A percentile compares a stretch with the other conserved stretches of the same genome.
phyloP scores from a whole-genome alignment of 1,140 invertebrate species.

The Penaeus vannamei region DNA sequence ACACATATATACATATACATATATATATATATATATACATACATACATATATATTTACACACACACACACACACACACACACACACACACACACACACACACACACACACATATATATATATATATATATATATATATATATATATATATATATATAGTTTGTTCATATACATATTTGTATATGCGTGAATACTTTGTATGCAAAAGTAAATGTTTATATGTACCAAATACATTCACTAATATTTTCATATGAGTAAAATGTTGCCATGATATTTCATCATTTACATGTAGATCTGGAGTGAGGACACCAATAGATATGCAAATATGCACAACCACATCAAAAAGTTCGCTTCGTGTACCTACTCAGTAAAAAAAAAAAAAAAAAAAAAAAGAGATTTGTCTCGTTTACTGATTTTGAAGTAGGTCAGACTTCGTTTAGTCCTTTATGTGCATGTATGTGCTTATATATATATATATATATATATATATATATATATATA shows the following conservation, averaged over 20 bases:
- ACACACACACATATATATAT: conserved; percentile 20
- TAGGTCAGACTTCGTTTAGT: too few relatives aligned
- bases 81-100: neutral
- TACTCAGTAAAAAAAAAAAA: too few relatives aligned
- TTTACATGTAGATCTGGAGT: neutral
- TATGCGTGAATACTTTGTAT: conserved; percentile 20
- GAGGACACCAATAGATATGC: too few relatives aligned
- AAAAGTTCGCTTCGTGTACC: too few relatives aligned
- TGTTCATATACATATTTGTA: neutral
- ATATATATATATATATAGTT: neutral
- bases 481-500: conserved; percentile 1
- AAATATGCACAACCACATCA: too few relatives aligned
- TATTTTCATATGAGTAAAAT: conserved; percentile 4
- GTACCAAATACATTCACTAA: conserved; percentile 16
- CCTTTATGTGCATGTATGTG: neutral
- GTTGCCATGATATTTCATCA: neutral
- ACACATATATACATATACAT: neutral
- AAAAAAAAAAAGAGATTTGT: too few relatives aligned
- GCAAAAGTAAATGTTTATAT: conserved; percentile 5
- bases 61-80: conserved; percentile 20
- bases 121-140: conserved; percentile 34
- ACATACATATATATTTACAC: neutral
- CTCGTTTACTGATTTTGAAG: too few relatives aligned
- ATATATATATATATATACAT: too few relatives aligned
- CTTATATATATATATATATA: neutral